Base-by-base conservation (phyloP, 2,888 invertebrate species). In the Oxyteleia sp. region DNA sequence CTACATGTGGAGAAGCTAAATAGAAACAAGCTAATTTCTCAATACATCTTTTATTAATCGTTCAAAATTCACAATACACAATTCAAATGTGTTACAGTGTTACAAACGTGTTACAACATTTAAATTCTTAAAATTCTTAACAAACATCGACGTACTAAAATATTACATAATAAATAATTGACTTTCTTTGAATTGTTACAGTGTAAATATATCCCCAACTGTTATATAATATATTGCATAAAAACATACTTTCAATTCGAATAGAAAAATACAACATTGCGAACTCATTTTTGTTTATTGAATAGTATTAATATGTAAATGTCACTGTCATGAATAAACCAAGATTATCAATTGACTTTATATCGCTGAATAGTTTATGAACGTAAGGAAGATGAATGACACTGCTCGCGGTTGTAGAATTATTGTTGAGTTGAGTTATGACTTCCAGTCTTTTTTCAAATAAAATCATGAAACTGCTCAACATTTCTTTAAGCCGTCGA, bases 301-400 rank as follows among this genome's bases (percentile, higher is more conserved):
- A 61, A 61, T 59, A 45, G 23, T 20, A 43, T 41, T 59, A 41
- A 61, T 29, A 51, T 55, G 59, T 71, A 49, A 71, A 71, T 71
- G 47, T 43, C 57, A 47, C 15, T 15, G 47, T 55, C 45, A 57
- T 75, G 64, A 55, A 55, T 47, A 64, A 57, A 35, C 13, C n/a
- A 55, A 38, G 26, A 63, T 53, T 61, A 63, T 53, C 61, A 61
- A 72, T 51, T 61, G 41, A 53, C 51, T 59, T 49, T 35, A 45
- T 16, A 74, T 74, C 26, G 16, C 16, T 64, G 47, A 26, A 72
- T 63, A 63, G 10, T 26, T 38, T 38, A 72, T 66, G 43, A 47
- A 47, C 51, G 18, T 63, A 69, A 49, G 23, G 23, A 75, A 75
- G 63, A 75, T 75, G 69, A 76, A 71, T 82, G 41, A 51, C 75